A percentile compares a stretch with the other conserved stretches of the same genome.
phyloP scores from a whole-genome alignment of 2,888 invertebrate species.

The Marasmarcha lunaedactyla region DNA sequence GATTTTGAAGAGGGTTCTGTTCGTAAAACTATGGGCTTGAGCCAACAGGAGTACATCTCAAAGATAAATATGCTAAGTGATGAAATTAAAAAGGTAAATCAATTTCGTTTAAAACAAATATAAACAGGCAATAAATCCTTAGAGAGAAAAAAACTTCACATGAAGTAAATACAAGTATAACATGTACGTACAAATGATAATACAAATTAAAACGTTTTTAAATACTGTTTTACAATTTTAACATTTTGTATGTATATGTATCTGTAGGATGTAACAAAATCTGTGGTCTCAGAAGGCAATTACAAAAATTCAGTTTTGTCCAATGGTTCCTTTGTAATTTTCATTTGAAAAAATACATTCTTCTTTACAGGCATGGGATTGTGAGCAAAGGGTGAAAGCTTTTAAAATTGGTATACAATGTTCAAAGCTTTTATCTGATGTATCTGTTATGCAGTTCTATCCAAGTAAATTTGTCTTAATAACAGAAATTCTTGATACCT shows the following conservation, averaged over 20 bases:
- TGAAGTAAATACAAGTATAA: too few relatives aligned
- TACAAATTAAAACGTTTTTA: too few relatives aligned
- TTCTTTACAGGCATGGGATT: conserved; percentile 88
- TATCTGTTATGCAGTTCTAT: conserved; percentile 93
- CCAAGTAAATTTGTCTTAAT: conserved; percentile 98
- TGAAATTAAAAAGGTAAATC: conserved; percentile 78
- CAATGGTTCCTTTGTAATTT: too few relatives aligned
- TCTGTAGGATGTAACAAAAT: too few relatives aligned
- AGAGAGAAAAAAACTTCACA: too few relatives aligned
- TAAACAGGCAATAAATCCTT: too few relatives aligned
- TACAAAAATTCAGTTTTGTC: too few relatives aligned
- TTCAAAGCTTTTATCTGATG: conserved; percentile 91
- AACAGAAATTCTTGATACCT: conserved; percentile 95
- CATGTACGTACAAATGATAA: too few relatives aligned
- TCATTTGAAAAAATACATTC: too few relatives aligned
- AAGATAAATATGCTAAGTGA: conserved; percentile 92
- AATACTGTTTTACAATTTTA: too few relatives aligned
- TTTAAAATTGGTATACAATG: conserved; percentile 98
- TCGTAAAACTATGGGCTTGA: conserved; percentile 88
- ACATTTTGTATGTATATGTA: too few relatives aligned
- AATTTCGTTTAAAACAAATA: neutral
- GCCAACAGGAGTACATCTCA: conserved; percentile 91
- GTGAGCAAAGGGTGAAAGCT: conserved; percentile 94
- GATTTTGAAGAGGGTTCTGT: conserved; percentile 92
- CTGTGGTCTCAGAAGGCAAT: too few relatives aligned